phyloP scores from a whole-genome alignment of 37 sponge, comb jelly and placozoan species.

The Cladorhizidae sp. region DNA sequence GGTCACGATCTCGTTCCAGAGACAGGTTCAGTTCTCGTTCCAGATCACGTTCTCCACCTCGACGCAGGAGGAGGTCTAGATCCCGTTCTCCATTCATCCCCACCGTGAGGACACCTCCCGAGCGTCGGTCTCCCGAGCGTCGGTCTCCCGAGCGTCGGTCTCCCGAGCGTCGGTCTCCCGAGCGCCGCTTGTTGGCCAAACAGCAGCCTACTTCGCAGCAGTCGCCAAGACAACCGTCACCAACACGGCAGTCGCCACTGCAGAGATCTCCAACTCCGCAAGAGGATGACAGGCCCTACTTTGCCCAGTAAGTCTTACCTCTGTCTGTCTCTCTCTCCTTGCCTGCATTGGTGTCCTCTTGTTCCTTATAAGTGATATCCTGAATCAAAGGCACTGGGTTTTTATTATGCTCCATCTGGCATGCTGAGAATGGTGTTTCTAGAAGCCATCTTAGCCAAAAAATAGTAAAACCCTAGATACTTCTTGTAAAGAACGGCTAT shows the following conservation, averaged over 20 bases:
- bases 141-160: slow-evolving; percentile 57
- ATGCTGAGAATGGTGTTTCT: no score
- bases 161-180: background rate
- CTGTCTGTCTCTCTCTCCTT: background rate
- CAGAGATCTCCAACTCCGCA: background rate
- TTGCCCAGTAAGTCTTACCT: background rate
- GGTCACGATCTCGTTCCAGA: slow-evolving; percentile 43
- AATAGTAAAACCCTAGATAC: no score
- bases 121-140: slow-evolving; percentile 18
- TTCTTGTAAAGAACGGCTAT: no score
- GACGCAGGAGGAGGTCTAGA: slow-evolving; percentile 35
- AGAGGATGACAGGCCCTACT: slow-evolving; percentile 3
- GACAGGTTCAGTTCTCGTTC: slow-evolving; percentile 58
- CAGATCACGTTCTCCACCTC: slow-evolving; percentile 54
- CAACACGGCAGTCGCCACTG: background rate
- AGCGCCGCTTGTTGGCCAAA: background rate
- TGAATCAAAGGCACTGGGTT: no score
- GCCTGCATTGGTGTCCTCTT: no score
- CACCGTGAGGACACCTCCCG: slow-evolving; percentile 54
- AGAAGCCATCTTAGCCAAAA: no score
- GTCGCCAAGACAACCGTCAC: background rate
- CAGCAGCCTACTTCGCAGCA: background rate
- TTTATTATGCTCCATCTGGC: no score
- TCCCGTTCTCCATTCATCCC: slow-evolving; percentile 63
- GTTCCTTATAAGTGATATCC: no score